Base-by-base conservation (phyloP, 2,888 invertebrate species). In the Tetragonisca angustula region DNA sequence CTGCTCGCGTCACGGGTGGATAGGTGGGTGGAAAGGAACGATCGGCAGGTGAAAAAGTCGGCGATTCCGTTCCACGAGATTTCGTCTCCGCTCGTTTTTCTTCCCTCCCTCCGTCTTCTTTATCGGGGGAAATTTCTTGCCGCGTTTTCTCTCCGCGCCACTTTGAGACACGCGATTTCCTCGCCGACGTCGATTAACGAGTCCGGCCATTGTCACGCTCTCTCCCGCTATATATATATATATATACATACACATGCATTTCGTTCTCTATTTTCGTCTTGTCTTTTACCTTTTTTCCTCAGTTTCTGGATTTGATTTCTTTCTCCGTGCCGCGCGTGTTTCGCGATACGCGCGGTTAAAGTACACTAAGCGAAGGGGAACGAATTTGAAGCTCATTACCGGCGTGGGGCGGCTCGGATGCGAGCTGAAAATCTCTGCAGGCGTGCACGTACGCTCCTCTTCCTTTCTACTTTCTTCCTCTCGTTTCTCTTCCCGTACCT, bases 341-440 rank as follows among this genome's bases (percentile, higher is more conserved):
- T 36, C 70, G 72, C 75, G 75, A 77, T 83, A 88, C 79, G 84
- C 79, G 84, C 81, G 79, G 80, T 81, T 84, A 84, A 84, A 84
- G 84, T 85, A 74, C 81, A 78, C 75, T 9, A 43, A 43, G 86
- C 50, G 73, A 74, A 73, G 79, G 84, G 78, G 84, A 79, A 84
- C 84, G 81, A 88, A 86, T 88, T 88, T 77, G 88, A 88, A 80
- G 86, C 84, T 88, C 88, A 88, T 88, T 88, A 88, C 88, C 81
- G 76, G 73, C 61, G 61, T 17, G 79, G 81, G 82, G 81, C 27
- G 27, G 27, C 27, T 1, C 76, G 86, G 87, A 81, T 81, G 74
- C 84, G 73, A 77, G 79, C 70, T 79, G 81, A 76, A 43, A 83
- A 83, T 86, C 88, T 87, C 86, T 86, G 86, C 72, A 73, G 79